These are phyloP conservation scores for Tinea semifulvella DNA, from an alignment of 2,888 invertebrate species.

Conservation along the genomic window DNA sequence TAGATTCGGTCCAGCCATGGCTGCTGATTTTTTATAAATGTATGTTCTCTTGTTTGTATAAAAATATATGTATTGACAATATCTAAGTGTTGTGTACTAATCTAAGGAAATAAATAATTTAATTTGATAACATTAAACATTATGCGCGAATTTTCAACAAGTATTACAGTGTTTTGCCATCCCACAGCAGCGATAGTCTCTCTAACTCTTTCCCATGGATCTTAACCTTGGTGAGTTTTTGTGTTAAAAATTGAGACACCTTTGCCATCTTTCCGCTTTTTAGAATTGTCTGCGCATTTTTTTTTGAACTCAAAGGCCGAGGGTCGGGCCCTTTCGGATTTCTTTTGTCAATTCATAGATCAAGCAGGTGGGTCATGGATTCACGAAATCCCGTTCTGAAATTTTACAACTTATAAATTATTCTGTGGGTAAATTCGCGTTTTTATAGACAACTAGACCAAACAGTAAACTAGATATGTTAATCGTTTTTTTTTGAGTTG, in stretches of 20 bases:
- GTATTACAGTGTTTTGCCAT: too few relatives aligned
- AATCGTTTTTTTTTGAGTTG: too few relatives aligned
- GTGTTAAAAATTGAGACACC: conserved; percentile 60
- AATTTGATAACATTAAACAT: too few relatives aligned
- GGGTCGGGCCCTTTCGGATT: conserved; percentile 39
- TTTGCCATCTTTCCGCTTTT: conserved; percentile 63
- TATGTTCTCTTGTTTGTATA: too few relatives aligned
- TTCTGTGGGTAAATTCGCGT: not conserved
- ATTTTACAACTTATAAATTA: not conserved
- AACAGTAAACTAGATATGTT: conserved; percentile 4
- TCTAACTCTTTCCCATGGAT: conserved; percentile 65
- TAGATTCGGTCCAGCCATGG: too few relatives aligned
- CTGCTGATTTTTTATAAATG: too few relatives aligned
- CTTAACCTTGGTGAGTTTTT: conserved; percentile 58
- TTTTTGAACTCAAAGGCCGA: conserved; percentile 38
- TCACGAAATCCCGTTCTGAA: conserved; percentile 2
- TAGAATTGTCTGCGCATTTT: conserved; percentile 34
- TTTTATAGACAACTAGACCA: too few relatives aligned
- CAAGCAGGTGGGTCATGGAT: conserved; percentile 10
- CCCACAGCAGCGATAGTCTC: conserved; percentile 29
- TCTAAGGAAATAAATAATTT: too few relatives aligned
- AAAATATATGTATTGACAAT: too few relatives aligned
- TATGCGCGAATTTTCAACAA: too few relatives aligned
- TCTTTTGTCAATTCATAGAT: not conserved
- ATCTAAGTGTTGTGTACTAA: too few relatives aligned